Evolutionary conservation across 2,888 invertebrate genomes (phyloP).

Genomic region (Pheosia gnoma): DNA sequence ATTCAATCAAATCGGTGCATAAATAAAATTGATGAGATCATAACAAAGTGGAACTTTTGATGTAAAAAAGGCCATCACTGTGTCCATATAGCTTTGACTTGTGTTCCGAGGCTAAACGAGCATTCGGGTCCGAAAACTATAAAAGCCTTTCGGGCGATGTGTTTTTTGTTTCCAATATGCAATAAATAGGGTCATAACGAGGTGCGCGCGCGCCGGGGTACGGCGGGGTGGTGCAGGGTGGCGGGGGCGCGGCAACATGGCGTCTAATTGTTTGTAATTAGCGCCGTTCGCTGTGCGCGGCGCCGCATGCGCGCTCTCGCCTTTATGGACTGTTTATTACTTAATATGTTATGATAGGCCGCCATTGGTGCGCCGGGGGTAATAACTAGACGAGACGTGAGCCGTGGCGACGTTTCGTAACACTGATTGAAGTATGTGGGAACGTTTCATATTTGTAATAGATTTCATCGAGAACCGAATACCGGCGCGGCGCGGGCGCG

Average conservation of each 20-base stretch:
- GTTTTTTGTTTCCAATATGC: conserved; percentile 74
- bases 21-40: conserved; percentile 43
- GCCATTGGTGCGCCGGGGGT: conserved; percentile 39
- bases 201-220: conserved; percentile 32
- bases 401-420: conserved; percentile 42
- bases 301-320: conserved; percentile 41
- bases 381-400: neutral
- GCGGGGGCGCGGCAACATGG: conserved; percentile 58
- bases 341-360: conserved; percentile 72
- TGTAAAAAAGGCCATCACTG: conserved; percentile 20
- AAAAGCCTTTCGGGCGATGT: conserved; percentile 49
- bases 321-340: conserved; percentile 79
- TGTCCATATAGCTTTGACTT: conserved; percentile 16
- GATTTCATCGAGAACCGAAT: conserved; percentile 8
- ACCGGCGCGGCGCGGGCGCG: conserved; percentile 13
- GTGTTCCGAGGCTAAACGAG: conserved; percentile 30
- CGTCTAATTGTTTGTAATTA: conserved; percentile 79
- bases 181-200: conserved; percentile 71
- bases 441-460: conserved; percentile 36
- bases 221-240: conserved; percentile 28
- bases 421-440: conserved; percentile 52
- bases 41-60: conserved; percentile 36
- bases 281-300: conserved; percentile 50
- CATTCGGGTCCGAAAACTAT: conserved; percentile 48
- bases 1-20: conserved; percentile 37